Conservation (phyloP, 1,140 invertebrate genomes). For the Temnothorax curvispinosus region DNA sequence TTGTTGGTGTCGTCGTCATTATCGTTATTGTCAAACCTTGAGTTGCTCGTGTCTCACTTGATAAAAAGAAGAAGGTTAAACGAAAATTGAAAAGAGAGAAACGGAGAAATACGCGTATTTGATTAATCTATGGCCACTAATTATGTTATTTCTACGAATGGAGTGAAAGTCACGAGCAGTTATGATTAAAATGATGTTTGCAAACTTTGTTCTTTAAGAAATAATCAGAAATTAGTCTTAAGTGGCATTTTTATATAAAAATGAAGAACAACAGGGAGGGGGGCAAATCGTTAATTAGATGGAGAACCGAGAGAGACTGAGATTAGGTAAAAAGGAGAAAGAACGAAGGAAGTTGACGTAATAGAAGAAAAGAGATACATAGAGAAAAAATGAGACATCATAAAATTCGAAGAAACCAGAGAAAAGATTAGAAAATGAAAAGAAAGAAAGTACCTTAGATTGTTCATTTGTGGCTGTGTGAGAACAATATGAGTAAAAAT, state of each 20-base stretch:
- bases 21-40: constrained; percentile 26
- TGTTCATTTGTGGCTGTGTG: constrained; percentile 58
- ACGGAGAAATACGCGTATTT: constrained; percentile 33
- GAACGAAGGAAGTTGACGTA: constrained; percentile 25
- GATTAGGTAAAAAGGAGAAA: constrained; percentile 43
- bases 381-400: not conserved
- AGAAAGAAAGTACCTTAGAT: not conserved
- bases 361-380: not conserved
- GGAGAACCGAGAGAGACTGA: not conserved
- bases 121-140: constrained; percentile 50
- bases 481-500: constrained; percentile 50
- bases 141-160: constrained; percentile 52
- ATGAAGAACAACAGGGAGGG: not conserved
- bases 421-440: constrained; percentile 10
- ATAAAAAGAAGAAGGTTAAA: constrained; percentile 32
- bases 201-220: not conserved
- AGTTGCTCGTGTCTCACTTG: not conserved
- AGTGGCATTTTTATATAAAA: not conserved
- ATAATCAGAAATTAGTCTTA: not conserved
- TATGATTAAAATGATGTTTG: constrained; percentile 51
- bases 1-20: not conserved
- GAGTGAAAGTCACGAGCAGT: constrained; percentile 25
- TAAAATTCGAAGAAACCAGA: constrained; percentile 1
- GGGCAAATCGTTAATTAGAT: not conserved
- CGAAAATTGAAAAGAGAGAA: constrained; percentile 12